A percentile compares a stretch with the other conserved stretches of the same genome.
Evolutionary conservation across 1,140 invertebrate genomes (phyloP).

Genomic region (Zophobas atratus): DNA sequence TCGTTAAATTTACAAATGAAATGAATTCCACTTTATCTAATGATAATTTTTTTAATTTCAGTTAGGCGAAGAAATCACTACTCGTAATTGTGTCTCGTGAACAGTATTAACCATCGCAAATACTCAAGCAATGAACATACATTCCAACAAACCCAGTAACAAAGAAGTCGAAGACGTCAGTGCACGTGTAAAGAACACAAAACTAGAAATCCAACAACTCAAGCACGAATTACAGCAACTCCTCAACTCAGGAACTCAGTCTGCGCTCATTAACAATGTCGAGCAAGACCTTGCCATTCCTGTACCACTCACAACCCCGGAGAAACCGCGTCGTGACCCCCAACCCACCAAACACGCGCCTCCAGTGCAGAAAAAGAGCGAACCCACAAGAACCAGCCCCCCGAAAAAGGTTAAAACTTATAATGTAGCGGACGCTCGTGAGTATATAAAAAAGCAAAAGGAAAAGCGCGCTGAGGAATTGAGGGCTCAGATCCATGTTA

Average conservation of each 20-base stretch:
- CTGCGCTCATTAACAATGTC: neutral
- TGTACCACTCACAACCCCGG: neutral
- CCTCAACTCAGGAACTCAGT: neutral
- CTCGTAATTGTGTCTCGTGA: neutral
- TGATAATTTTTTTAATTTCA: too few species aligned
- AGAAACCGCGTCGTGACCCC: neutral
- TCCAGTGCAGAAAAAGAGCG: neutral
- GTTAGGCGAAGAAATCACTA: neutral
- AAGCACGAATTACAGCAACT: slow-evolving; percentile 15
- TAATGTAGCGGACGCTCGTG: slow-evolving; percentile 59
- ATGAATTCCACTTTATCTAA: too few species aligned
- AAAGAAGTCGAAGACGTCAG: slow-evolving; percentile 15
- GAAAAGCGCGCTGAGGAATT: slow-evolving; percentile 59
- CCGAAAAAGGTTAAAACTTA: slow-evolving; percentile 59
- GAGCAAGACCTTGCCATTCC: neutral
- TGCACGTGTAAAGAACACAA: slow-evolving; percentile 17
- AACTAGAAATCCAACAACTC: slow-evolving; percentile 14
- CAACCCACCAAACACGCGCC: neutral
- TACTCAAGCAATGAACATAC: slow-evolving; percentile 3
- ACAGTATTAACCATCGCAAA: neutral
- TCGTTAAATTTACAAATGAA: too few species aligned
- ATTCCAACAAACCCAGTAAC: neutral
- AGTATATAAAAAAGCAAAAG: slow-evolving; percentile 65
- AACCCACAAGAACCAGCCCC: neutral
- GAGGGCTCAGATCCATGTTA: slow-evolving; percentile 54